Base-by-base conservation (phyloP, 2,113 vertebrate genomes). In the Calypte anna region DNA sequence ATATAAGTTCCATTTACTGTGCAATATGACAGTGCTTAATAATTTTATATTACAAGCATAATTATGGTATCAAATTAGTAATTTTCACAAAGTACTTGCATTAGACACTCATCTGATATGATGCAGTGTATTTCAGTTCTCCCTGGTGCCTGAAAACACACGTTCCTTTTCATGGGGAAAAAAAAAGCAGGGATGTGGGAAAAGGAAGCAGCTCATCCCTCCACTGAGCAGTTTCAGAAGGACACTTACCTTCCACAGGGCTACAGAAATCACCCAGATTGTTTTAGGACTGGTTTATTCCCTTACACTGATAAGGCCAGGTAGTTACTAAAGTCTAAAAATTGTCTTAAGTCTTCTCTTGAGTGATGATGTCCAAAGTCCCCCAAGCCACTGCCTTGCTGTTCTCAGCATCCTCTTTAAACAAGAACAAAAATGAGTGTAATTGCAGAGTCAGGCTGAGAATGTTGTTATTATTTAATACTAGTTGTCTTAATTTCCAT, bases 11-110 rank as follows among this genome's bases (percentile, higher is more conserved):
- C 90, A 91, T 97, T 95, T 98, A 96, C 91, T 94, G 89, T 92
- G 90, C 96, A 97, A 91, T 97, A 97, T 88, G 91, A 82, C 92
- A 96, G 61, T 70, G 92, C 88, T 97, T 97, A 97, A 97, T 98
- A 97, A 97, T 97, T 97, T 97, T 96, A 95, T 97, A 97, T 96
- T 97, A 62, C 91, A 94, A 82, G 91, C 70, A 44, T 97, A 97
- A 98, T 97, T 98, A 95, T 96, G 83, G 61, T 92, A 97, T 96
- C 96, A 97, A 97, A 97, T 98, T 97, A 97, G 96, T 94, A 97
- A 97, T 98, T 97, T 97, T 95, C 97, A 90, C 20, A 27, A 96
- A 97, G 95, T 59, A 80, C 89, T 97, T 96, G 78, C 94, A 92
- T 97, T 97, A 97, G 96, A 88, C 95, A 92, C 85, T 86, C 72